Evolutionary conservation across 2,113 vertebrate species (phyloP).

Genomic region (Tachysurus vachellii): DNA sequence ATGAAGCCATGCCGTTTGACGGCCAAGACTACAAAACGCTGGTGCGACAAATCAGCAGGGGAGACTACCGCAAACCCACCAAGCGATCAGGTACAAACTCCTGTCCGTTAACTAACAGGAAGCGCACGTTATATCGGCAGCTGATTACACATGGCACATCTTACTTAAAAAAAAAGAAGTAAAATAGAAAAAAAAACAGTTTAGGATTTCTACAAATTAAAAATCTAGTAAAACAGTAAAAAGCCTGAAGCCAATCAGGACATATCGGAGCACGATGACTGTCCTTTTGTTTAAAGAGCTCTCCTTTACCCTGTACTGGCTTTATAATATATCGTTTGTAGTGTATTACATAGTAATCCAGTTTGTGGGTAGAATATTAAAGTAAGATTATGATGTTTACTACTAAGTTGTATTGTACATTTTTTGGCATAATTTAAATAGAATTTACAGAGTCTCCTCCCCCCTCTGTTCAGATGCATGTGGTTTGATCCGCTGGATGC

Average conservation of each 20-base stretch:
- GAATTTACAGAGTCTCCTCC: constrained; percentile 1
- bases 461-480: constrained; percentile 80
- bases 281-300: not conserved
- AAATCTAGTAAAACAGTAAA: not conserved
- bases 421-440: not conserved
- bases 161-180: not conserved
- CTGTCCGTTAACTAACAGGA: not conserved
- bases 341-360: not conserved
- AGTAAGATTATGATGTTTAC: not conserved
- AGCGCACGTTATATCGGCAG: not conserved
- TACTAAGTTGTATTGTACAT: not conserved
- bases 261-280: not conserved
- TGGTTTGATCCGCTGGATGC: constrained; percentile 95
- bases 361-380: not conserved
- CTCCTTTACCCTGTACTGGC: not conserved
- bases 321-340: not conserved
- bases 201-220: not conserved
- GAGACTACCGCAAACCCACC: constrained; percentile 85
- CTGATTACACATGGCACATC: not conserved
- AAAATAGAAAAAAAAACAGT: not conserved
- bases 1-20: constrained; percentile 94
- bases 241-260: not conserved
- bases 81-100: constrained; percentile 78
- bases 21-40: constrained; percentile 86
- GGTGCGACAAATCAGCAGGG: constrained; percentile 89